Conservation (phyloP, 2,888 invertebrate species). For the Apocheima hispidaria region DNA sequence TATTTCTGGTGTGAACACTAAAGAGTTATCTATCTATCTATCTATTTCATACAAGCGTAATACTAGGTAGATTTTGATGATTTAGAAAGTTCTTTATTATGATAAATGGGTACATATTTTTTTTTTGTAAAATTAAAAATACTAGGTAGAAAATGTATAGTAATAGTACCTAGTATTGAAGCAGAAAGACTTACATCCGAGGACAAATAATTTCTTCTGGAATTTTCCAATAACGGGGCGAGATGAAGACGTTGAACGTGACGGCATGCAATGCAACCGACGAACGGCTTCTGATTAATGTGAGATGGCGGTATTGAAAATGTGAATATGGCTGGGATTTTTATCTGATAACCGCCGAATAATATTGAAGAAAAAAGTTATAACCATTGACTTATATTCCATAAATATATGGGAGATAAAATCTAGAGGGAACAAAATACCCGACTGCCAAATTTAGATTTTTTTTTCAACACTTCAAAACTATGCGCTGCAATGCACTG, state of each 20-base stretch:
- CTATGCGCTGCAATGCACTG: too few relatives aligned
- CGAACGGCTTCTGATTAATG: constrained; percentile 44
- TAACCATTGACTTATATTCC: neutral
- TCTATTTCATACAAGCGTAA: too few relatives aligned
- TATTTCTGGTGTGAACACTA: too few relatives aligned
- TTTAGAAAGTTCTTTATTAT: too few relatives aligned
- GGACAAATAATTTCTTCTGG: constrained; percentile 56
- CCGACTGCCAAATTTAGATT: too few relatives aligned
- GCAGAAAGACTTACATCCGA: constrained; percentile 23
- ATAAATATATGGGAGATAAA: neutral
- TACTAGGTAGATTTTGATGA: too few relatives aligned
- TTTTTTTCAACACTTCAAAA: too few relatives aligned
- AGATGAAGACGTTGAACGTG: constrained; percentile 59
- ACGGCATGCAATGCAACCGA: constrained; percentile 54
- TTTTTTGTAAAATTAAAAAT: too few relatives aligned
- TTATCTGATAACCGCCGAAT: constrained; percentile 2
- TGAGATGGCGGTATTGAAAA: constrained; percentile 19
- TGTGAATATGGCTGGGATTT: constrained; percentile 14
- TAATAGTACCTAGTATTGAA: constrained; percentile 4
- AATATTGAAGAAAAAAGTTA: neutral
- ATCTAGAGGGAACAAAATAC: too few relatives aligned
- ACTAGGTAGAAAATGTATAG: too few relatives aligned
- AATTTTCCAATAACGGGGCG: constrained; percentile 67
- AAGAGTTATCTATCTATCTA: too few relatives aligned
- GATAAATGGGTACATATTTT: too few relatives aligned